A percentile compares a stretch with the other conserved stretches of the same genome.
Evolutionary conservation across 2,113 vertebrate genomes (phyloP).

Genomic region (Tragelaphus strepsiceros): DNA sequence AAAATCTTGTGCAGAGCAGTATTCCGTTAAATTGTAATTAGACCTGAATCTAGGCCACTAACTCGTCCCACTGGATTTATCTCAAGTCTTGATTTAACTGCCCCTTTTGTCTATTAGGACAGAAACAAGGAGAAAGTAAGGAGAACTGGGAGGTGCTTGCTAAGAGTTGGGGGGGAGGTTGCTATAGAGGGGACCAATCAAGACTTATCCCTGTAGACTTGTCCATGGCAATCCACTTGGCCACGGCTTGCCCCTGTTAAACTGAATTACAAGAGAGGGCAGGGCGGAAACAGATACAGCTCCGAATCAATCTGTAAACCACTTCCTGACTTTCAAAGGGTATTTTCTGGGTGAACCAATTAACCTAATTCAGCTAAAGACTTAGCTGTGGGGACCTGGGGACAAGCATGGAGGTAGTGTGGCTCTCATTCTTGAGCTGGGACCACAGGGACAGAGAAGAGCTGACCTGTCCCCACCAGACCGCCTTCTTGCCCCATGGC

Average conservation of each 20-base stretch:
- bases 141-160: neutral
- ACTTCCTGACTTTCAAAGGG: slow-evolving; percentile 18
- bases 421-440: neutral
- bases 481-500: neutral
- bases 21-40: slow-evolving; percentile 31
- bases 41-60: slow-evolving; percentile 60
- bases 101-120: slow-evolving; percentile 43
- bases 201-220: neutral
- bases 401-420: neutral
- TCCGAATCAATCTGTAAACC: neutral
- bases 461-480: neutral
- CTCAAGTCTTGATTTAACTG: slow-evolving; percentile 45
- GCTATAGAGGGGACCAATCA: neutral
- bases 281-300: neutral
- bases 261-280: neutral
- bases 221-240: neutral
- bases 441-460: neutral
- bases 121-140: neutral
- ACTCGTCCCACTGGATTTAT: slow-evolving; percentile 46
- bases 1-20: neutral
- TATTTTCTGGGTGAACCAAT: slow-evolving; percentile 40
- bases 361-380: slow-evolving; percentile 44
- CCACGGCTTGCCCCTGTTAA: neutral
- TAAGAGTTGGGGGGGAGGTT: neutral
- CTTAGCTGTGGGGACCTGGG: neutral